Conservation (phyloP, 2,113 vertebrate genomes). For the Micronycteris hirsuta region DNA sequence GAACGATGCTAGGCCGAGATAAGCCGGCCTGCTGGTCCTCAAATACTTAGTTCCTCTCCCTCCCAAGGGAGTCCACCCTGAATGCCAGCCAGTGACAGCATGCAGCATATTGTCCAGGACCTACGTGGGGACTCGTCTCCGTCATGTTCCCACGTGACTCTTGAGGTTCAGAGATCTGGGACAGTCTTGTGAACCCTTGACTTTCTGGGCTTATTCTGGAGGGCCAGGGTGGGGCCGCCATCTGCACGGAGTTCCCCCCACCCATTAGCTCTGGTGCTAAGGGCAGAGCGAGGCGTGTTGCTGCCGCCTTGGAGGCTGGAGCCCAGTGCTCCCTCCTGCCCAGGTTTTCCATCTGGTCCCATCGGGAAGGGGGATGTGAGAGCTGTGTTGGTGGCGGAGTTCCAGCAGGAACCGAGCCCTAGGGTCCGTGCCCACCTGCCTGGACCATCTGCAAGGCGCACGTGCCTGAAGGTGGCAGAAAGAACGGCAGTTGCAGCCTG, state of each 20-base stretch:
- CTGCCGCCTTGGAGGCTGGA: neutral
- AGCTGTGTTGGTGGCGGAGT: neutral
- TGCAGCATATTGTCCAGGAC: neutral
- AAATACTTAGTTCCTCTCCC: neutral
- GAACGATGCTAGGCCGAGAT: fast-evolving
- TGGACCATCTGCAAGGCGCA: neutral
- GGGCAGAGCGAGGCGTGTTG: neutral
- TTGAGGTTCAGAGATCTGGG: no score
- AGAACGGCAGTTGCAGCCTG: fast-evolving
- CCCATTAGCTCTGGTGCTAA: fast-evolving
- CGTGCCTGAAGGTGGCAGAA: neutral
- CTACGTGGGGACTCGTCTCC: neutral
- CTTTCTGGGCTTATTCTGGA: neutral
- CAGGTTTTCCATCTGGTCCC: neutral
- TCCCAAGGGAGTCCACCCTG: fast-evolving
- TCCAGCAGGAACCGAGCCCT: neutral
- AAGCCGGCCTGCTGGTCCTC: neutral
- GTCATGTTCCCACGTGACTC: neutral
- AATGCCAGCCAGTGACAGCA: neutral
- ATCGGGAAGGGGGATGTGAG: fast-evolving
- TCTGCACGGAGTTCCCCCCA: fast-evolving
- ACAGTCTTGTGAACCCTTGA: neutral
- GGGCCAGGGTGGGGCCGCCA: neutral
- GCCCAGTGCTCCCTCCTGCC: no score
- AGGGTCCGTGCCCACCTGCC: neutral